Percentiles rank a stretch among this genome's conserved stretches.
phyloP scores from a whole-genome alignment of 2,113 vertebrate species.

The Bucco capensis region DNA sequence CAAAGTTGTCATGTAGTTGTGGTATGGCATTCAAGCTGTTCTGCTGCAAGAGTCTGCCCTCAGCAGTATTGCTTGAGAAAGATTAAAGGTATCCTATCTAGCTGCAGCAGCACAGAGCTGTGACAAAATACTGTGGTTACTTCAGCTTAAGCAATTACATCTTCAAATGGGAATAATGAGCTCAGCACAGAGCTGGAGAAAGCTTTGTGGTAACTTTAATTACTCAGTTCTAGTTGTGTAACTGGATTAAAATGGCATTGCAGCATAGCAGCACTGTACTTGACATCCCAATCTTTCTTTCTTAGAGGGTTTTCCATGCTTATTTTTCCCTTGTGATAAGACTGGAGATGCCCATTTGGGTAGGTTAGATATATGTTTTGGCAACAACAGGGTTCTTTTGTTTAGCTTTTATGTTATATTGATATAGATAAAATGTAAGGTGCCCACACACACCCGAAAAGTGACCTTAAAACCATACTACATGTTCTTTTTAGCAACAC shows the following conservation, averaged over 20 bases:
- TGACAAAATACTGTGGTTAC: background rate
- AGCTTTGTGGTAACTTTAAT: background rate
- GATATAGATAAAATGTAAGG: background rate
- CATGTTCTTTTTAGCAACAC: background rate
- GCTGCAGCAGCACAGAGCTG: background rate
- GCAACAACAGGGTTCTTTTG: background rate
- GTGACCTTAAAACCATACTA: background rate
- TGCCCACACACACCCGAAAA: background rate
- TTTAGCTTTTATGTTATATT: background rate
- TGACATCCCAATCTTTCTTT: background rate
- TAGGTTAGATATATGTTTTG: background rate
- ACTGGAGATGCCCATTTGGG: background rate
- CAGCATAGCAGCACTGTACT: background rate
- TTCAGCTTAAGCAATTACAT: background rate
- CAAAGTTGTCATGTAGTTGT: background rate
- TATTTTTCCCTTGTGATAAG: background rate
- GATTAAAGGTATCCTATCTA: background rate
- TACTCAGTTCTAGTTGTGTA: background rate
- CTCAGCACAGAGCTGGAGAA: background rate
- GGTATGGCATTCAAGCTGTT: background rate
- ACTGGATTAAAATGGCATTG: background rate
- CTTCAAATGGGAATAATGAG: background rate
- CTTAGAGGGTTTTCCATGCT: background rate
- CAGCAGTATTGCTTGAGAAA: background rate
- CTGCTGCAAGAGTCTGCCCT: background rate